Base-by-base conservation (phyloP, 1,140 invertebrate genomes). In the Lordiphosa mommai region DNA sequence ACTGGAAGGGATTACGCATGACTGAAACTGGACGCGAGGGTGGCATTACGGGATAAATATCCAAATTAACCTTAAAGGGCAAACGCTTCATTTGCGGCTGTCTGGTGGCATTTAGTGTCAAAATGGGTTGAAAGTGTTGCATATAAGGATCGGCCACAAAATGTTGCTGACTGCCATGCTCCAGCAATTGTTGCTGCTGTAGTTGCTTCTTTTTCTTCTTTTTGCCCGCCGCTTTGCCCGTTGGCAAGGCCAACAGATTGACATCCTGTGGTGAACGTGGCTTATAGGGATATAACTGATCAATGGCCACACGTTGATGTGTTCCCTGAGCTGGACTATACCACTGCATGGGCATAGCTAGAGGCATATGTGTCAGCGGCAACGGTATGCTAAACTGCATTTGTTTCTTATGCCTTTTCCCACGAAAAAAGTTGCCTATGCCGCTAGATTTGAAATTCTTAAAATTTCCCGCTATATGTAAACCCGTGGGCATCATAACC, bases 401-500 rank as follows among this genome's bases (percentile, higher is more conserved):
- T 43, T 86, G 80, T 32, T 88, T 88, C 49, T 88, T 88, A 50
- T 80, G 41, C 1, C 86, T 76, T 36, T 88, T 88, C 8, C 77
- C 70, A 2, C 86, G 61, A 12, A 88, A 86, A 29, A 88, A 88
- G 34, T 88, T 88, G 0, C 72, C 86, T 0, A 88, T 74, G 0
- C 86, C 86, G 7, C 86, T 88, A 4, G 86, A 69, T 48, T 88
- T 88, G 2, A 87, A 58, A 38, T 88, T 88, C 44, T 88, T 88
- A 8, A 70, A 80, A n/a, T 57, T 79, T 7, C 86, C 86, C 0
- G 86, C 80, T 2, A 88, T 87, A 36, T 88, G 86, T 17, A 88
- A 44, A 0, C 86, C 86, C 0, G 86, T 84, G 10, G 86, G 86
- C 86, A 88, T 88, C 86, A 88, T 88, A n/a, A 88, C 67, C 57